Evolutionary conservation across 2,113 vertebrate genomes (phyloP).

Genomic region (Clarias macrocephalus): DNA sequence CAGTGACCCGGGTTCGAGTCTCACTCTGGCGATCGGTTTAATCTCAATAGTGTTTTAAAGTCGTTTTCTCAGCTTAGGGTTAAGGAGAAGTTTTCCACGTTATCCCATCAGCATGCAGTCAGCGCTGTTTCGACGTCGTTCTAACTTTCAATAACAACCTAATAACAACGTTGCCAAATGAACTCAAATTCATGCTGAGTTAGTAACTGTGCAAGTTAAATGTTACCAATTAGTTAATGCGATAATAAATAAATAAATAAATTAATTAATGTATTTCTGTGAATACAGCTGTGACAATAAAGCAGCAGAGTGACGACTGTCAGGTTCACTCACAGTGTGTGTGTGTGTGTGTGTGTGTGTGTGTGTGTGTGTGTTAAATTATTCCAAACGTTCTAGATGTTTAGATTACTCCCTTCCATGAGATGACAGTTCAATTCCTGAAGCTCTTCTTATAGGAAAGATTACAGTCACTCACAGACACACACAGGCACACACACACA

Average conservation of each 20-base stretch:
- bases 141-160: too few species aligned
- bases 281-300: neutral
- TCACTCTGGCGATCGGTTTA: too few species aligned
- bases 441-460: neutral
- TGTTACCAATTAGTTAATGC: neutral
- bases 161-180: too few species aligned
- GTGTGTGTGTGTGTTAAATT: neutral
- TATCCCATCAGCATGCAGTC: too few species aligned
- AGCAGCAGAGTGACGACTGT: neutral
- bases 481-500: neutral
- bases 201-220: neutral
- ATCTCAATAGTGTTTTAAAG: too few species aligned
- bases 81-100: too few species aligned
- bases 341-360: neutral
- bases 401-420: constrained; percentile 18
- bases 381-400: constrained; percentile 2
- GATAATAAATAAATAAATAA: too few species aligned
- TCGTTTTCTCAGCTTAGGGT: too few species aligned
- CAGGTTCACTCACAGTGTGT: neutral
- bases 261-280: too few species aligned
- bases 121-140: too few species aligned
- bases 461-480: neutral
- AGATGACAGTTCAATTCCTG: constrained; percentile 14
- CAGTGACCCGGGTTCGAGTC: too few species aligned
- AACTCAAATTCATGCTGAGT: too few species aligned